Percentiles rank a stretch among this genome's conserved stretches.
Evolutionary conservation across 2,113 vertebrate species (phyloP).

Genomic region (Marmota flaviventris): DNA sequence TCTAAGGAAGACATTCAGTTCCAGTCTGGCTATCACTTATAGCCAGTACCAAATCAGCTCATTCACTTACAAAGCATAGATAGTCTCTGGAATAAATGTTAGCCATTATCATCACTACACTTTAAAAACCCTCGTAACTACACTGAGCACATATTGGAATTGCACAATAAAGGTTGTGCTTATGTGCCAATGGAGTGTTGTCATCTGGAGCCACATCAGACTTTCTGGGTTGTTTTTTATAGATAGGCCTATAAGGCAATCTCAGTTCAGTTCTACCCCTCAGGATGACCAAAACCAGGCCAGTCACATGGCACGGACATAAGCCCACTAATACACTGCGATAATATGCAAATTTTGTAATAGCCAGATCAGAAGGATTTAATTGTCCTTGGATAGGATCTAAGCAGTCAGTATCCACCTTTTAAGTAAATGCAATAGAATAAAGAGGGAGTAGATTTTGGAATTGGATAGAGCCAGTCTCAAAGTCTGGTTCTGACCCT

Average conservation of each 20-base stretch:
- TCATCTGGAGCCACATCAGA: background rate
- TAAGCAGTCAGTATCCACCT: background rate
- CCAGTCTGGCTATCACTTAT: background rate
- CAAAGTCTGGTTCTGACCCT: background rate
- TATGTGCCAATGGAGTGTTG: background rate
- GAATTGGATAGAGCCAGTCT: background rate
- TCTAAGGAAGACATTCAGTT: background rate
- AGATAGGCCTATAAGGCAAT: background rate
- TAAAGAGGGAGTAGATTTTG: background rate
- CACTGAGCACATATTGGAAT: background rate
- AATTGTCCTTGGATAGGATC: background rate
- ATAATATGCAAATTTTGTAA: background rate
- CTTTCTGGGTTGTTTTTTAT: background rate
- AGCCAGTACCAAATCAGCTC: background rate
- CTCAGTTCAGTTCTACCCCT: background rate
- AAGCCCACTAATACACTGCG: background rate
- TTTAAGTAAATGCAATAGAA: background rate
- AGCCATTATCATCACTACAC: background rate
- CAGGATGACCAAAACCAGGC: background rate
- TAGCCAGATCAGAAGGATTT: background rate
- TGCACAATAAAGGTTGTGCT: background rate
- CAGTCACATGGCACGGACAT: background rate
- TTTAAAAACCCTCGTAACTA: background rate
- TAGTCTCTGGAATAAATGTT: background rate
- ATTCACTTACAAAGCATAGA: slow-evolving; percentile 16